Base-by-base conservation (phyloP, 2,113 vertebrate genomes). In the Promerops cafer region DNA sequence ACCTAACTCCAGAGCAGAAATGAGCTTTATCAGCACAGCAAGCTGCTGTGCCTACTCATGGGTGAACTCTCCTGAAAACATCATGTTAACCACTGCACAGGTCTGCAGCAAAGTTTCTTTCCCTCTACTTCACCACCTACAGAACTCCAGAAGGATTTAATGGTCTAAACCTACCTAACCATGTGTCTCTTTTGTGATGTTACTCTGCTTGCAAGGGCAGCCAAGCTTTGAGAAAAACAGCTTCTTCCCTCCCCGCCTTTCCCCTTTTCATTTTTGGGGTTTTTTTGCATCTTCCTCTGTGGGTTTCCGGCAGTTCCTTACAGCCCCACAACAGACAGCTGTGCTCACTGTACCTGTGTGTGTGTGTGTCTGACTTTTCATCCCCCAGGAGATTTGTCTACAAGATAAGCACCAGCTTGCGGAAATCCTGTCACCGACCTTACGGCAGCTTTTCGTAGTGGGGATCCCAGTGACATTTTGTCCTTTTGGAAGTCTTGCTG, bases 301-400 rank as follows among this genome's bases (percentile, higher is more conserved):
- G 75, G 91, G 91, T 96, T 97, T 96, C 92, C 52, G 54, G 87
- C 33, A 16, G 94, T 88, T 96, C 93, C 85, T 83, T 27, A 7
- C 50, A 65, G 63, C 59, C 90, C 78, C 96, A 96, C 91, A 88
- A 83, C 74, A 93, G 90, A 94, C 82, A 96, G 94, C 90, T 77
- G 84, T 47, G 78, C 59, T 91, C 59, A 13, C 87, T 40, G 63
- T 96, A 93, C 91, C 93, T 94, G 80, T 15, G 27, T 39, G 24
- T 50, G 24, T 50, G 26, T 28, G 54, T 23, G 23, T 76, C 76
- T 78, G 70, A 44, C 66, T 61, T 69, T 80, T 42, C 39, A 64
- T 47, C 79, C 70, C 83, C 44, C 35, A 1, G 49, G 50, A 90
- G 84, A 93, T 94, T 53, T 77, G 42, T 44, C 63, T 94, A 18